phyloP scores from a whole-genome alignment of 2,113 vertebrate genomes.

The Hippocampus mohnikei region DNA sequence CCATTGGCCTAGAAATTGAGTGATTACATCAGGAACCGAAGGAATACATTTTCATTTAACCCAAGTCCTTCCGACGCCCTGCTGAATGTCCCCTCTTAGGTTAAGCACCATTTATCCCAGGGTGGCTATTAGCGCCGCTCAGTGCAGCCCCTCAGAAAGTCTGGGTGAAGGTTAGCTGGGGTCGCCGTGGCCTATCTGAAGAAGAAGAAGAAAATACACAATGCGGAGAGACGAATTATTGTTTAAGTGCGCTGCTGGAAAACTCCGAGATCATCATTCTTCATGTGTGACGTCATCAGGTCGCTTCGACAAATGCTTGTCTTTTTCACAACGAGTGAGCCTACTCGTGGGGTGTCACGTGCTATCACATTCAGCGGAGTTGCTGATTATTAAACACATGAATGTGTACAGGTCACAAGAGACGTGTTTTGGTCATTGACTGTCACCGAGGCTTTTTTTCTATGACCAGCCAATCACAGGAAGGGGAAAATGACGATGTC shows the following conservation, averaged over 20 bases:
- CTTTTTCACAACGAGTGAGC: not conserved
- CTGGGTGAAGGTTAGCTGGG: conserved; percentile 25
- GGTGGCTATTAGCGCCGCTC: conserved; percentile 14
- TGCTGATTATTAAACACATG: too few relatives aligned
- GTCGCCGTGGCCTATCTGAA: conserved; percentile 14
- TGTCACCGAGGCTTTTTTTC: too few relatives aligned
- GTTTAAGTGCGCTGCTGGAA: conserved; percentile 3
- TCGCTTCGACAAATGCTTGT: not conserved
- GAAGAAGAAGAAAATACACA: conserved; percentile 15
- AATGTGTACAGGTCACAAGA: too few relatives aligned
- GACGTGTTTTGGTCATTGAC: too few relatives aligned
- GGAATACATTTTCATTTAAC: conserved; percentile 54
- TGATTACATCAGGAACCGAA: conserved; percentile 40
- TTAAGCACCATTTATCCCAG: conserved; percentile 33
- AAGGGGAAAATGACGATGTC: too few relatives aligned
- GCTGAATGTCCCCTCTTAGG: conserved; percentile 31
- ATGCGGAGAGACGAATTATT: not conserved
- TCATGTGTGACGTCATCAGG: not conserved
- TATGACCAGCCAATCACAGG: too few relatives aligned
- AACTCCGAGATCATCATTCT: not conserved
- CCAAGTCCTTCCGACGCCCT: conserved; percentile 21
- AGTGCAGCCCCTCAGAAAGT: conserved; percentile 16
- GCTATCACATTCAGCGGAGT: too few relatives aligned
- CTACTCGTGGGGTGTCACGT: not conserved
- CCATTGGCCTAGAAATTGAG: conserved; percentile 42